Base-by-base conservation (phyloP, 2,888 invertebrate genomes). In the Parnassius orleans region DNA sequence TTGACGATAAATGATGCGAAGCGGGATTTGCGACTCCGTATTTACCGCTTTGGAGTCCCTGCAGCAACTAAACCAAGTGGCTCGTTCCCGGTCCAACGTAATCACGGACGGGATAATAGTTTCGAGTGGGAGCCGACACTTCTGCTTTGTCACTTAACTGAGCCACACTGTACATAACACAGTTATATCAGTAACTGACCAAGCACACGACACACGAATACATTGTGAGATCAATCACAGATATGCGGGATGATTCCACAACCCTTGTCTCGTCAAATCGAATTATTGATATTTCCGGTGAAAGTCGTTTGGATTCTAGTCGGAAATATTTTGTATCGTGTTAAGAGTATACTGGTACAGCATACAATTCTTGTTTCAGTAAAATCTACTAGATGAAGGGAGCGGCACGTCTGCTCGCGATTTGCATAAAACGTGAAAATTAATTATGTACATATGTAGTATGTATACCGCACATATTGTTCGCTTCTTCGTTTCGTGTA, bases 41-140 rank as follows among this genome's bases (percentile, higher is more conserved):
- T 86, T 91, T 90, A 84, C 91, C 86, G 87, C 89, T 88, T 86
- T 86, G 83, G 84, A 85, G 84, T 86, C 89, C 89, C 87, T 84
- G 86, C 87, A 80, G 73, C 88, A 84, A 90, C 90, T 90, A 86
- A 87, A 69, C 81, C 79, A 79, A 86, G 82, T 81, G 81, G 80
- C 86, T 85, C 82, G 87, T 79, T 87, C 88, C 89, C 89, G 86
- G 78, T 75, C 79, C 81, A 83, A 86, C 83, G 84, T 81, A 86
- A 87, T 86, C 86, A 83, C 88, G 82, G 85, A 86, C 87, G 84
- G 90, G 91, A 90, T 90, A 90, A 90, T 90, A 85, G 84, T 80
- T 81, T 79, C 80, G 80, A 83, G 83, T 81, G 82, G 84, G 84
- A 86, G 83, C 80, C 81, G 78, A 84, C 86, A 83, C 82, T 81